Conservation (phyloP, 2,797 vertebrate species). For the Enteromius trimaculatus region DNA sequence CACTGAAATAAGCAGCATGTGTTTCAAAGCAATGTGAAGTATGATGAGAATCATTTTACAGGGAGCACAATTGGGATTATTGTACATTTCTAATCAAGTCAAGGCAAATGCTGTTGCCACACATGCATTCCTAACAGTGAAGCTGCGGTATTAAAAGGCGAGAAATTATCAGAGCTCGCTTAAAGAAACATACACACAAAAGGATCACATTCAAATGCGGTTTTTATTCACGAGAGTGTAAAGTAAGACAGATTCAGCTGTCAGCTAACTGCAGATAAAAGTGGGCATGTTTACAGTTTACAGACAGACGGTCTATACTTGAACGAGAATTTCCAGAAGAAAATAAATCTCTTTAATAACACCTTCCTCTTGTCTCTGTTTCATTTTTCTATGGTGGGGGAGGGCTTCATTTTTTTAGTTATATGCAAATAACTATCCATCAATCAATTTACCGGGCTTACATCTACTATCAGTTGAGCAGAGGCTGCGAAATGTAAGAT, state of each 20-base stretch:
- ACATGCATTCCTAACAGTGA: background rate
- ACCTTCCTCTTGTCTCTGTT: slow-evolving; percentile 32
- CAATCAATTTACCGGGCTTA: slow-evolving; percentile 81
- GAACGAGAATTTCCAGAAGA: slow-evolving; percentile 43
- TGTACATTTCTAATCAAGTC: slow-evolving; percentile 26
- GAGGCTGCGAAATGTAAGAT: slow-evolving; percentile 81
- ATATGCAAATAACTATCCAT: slow-evolving; percentile 83
- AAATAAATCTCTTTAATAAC: slow-evolving; percentile 48
- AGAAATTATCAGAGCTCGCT: slow-evolving; percentile 7
- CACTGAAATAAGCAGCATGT: slow-evolving; percentile 22
- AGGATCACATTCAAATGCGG: slow-evolving; percentile 60
- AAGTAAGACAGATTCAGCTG: slow-evolving; percentile 40
- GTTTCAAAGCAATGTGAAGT: background rate
- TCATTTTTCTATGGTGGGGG: slow-evolving; percentile 4
- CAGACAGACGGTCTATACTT: slow-evolving; percentile 40
- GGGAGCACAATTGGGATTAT: background rate
- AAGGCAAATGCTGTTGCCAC: background rate
- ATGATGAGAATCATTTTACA: background rate
- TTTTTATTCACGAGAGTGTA: slow-evolving; percentile 31
- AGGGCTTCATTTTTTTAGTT: slow-evolving; percentile 77
- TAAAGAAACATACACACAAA: slow-evolving; percentile 6
- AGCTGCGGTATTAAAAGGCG: background rate
- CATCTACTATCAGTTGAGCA: slow-evolving; percentile 79
- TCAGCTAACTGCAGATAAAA: slow-evolving; percentile 47
- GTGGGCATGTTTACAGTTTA: slow-evolving; percentile 47